Conservation (phyloP, 2,797 vertebrate species). For the Bradypodion pumilum region DNA sequence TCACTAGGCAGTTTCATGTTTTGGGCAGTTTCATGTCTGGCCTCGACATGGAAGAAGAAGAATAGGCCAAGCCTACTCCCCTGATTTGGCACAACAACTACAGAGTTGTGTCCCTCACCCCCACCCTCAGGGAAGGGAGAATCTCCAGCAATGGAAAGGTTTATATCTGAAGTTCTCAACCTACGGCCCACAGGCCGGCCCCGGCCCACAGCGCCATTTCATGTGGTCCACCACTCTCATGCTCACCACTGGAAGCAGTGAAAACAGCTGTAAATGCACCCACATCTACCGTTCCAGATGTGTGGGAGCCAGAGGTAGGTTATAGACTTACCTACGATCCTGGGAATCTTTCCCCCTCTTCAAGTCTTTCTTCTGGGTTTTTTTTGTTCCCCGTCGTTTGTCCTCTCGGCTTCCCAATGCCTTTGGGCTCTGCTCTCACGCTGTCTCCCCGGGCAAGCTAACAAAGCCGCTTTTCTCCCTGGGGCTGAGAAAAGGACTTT, state of each 20-base stretch:
- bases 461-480: constrained; percentile 97
- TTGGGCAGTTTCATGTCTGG: too few relatives aligned
- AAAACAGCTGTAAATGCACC: too few relatives aligned
- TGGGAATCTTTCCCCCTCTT: constrained; percentile 72
- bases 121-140: neutral
- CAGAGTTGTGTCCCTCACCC: too few relatives aligned
- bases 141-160: neutral
- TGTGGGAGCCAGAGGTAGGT: neutral
- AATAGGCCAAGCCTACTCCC: too few relatives aligned
- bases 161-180: too few relatives aligned
- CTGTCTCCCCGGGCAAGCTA: constrained; percentile 90
- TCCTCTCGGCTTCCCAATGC: constrained; percentile 88
- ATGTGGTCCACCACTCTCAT: too few relatives aligned
- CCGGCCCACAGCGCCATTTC: too few relatives aligned
- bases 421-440: constrained; percentile 80
- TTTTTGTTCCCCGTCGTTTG: constrained; percentile 74
- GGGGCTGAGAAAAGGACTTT: constrained; percentile 86
- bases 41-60: too few relatives aligned
- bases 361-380: constrained; percentile 54
- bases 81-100: too few relatives aligned
- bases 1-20: too few relatives aligned
- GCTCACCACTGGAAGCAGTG: too few relatives aligned
- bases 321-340: constrained; percentile 61
- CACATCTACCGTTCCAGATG: neutral
- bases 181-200: too few relatives aligned